phyloP scores from a whole-genome alignment of 2,888 invertebrate genomes.

The Agonopterix alstromeriana region DNA sequence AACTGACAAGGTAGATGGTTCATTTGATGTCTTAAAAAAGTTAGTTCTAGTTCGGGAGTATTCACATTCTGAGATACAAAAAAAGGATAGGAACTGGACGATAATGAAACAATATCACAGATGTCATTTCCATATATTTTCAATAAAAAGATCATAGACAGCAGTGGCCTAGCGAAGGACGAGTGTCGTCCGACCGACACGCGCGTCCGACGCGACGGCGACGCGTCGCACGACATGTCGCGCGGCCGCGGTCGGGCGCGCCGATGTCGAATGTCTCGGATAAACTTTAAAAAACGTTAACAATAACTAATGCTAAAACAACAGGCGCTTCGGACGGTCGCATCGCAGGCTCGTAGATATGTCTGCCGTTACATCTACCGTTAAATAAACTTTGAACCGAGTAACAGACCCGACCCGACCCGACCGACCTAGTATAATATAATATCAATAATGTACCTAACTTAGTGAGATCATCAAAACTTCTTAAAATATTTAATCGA shows the following conservation, averaged over 20 bases:
- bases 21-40: no score
- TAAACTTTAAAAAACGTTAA: slow-evolving; percentile 60
- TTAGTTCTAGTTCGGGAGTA: no score
- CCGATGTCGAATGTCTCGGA: slow-evolving; percentile 10
- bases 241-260: slow-evolving; percentile 2
- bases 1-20: no score
- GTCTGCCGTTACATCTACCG: background rate
- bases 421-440: background rate
- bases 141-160: slow-evolving; percentile 39
- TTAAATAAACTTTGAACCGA: slow-evolving; percentile 3
- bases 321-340: slow-evolving; percentile 12
- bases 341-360: background rate
- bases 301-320: slow-evolving; percentile 28
- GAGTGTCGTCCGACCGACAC: slow-evolving; percentile 13
- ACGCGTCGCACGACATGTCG: background rate
- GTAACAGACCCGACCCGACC: background rate
- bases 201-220: slow-evolving; percentile 8
- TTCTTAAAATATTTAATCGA: slow-evolving; percentile 9
- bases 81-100: background rate
- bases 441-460: background rate
- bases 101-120: slow-evolving; percentile 22
- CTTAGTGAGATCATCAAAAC: background rate
- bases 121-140: slow-evolving; percentile 38
- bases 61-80: no score
- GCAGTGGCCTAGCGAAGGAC: slow-evolving; percentile 22